Percentiles rank a stretch among this genome's conserved stretches.
Evolutionary conservation across 2,888 invertebrate species (phyloP).

Genomic region (Stenodema calcarata): DNA sequence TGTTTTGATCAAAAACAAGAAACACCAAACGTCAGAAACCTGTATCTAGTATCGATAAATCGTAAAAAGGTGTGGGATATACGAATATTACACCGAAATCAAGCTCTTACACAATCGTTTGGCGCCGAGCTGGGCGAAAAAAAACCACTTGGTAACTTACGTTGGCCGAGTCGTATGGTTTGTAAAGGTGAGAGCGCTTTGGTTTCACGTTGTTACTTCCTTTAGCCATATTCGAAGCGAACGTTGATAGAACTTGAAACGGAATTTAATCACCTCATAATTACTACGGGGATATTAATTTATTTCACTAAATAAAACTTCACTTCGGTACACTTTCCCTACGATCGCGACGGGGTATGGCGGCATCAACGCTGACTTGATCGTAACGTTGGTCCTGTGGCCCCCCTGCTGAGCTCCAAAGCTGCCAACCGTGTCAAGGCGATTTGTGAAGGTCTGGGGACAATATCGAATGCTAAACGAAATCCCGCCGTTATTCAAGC

Average conservation of each 20-base stretch:
- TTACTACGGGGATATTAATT: slow-evolving; percentile 54
- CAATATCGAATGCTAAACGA: background rate
- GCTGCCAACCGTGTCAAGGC: background rate
- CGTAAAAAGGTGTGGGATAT: background rate
- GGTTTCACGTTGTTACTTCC: slow-evolving; percentile 61
- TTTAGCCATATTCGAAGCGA: slow-evolving; percentile 60
- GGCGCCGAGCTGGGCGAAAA: slow-evolving; percentile 54
- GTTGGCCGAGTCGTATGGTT: slow-evolving; percentile 64
- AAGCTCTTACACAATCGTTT: slow-evolving; percentile 54
- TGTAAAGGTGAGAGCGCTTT: slow-evolving; percentile 61
- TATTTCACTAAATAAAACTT: slow-evolving; percentile 3
- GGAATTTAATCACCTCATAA: slow-evolving; percentile 60
- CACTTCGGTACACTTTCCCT: slow-evolving; percentile 10
- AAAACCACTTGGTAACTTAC: slow-evolving; percentile 61
- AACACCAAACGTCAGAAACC: background rate
- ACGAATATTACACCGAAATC: background rate
- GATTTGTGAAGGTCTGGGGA: background rate
- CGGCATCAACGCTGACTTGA: slow-evolving; percentile 54
- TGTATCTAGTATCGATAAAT: background rate
- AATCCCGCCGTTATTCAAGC: background rate
- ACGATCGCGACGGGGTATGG: slow-evolving; percentile 53
- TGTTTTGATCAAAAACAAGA: background rate
- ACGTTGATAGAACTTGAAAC: slow-evolving; percentile 49
- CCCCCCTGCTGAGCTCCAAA: background rate
- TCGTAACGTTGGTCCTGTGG: background rate